Percentiles rank a stretch among this genome's conserved stretches.
phyloP scores from a whole-genome alignment of 1,140 invertebrate species.

The Sitophilus oryzae region DNA sequence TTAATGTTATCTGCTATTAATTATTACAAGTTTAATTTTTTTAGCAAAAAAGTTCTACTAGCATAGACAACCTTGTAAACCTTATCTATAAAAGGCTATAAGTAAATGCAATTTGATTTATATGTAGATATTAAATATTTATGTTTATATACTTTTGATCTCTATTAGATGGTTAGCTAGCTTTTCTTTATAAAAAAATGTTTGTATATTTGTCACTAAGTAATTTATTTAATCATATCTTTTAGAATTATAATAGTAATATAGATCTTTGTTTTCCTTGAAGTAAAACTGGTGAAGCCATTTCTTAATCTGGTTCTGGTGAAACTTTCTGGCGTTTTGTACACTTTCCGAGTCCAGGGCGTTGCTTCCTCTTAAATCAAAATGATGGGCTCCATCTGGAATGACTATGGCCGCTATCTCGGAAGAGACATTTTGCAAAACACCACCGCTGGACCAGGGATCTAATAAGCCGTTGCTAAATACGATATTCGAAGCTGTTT shows the following conservation, averaged over 20 bases:
- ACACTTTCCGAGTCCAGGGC: constrained; percentile 66
- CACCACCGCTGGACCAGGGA: constrained; percentile 89
- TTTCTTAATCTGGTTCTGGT: constrained; percentile 58
- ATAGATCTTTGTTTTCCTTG: neutral
- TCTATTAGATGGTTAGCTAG: too few relatives aligned
- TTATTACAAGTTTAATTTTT: too few relatives aligned
- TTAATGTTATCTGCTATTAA: too few relatives aligned
- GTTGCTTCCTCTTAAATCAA: constrained; percentile 75
- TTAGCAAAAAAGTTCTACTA: too few relatives aligned
- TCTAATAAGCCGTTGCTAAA: constrained; percentile 90
- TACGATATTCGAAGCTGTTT: constrained; percentile 71
- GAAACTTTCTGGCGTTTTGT: constrained; percentile 57
- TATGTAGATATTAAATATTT: too few relatives aligned
- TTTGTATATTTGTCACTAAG: too few relatives aligned
- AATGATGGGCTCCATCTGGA: constrained; percentile 85
- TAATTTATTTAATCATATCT: neutral
- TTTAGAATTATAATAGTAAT: constrained; percentile 6
- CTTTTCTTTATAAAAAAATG: too few relatives aligned
- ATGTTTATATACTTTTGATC: too few relatives aligned
- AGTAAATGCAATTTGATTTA: too few relatives aligned
- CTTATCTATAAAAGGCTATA: too few relatives aligned
- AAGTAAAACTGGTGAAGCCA: constrained; percentile 54
- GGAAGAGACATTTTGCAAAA: constrained; percentile 64
- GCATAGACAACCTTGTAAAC: too few relatives aligned
- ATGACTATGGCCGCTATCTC: constrained; percentile 72